Evolutionary conservation across 1,140 invertebrate species (phyloP).

Genomic region (Lasaia peninsularis): DNA sequence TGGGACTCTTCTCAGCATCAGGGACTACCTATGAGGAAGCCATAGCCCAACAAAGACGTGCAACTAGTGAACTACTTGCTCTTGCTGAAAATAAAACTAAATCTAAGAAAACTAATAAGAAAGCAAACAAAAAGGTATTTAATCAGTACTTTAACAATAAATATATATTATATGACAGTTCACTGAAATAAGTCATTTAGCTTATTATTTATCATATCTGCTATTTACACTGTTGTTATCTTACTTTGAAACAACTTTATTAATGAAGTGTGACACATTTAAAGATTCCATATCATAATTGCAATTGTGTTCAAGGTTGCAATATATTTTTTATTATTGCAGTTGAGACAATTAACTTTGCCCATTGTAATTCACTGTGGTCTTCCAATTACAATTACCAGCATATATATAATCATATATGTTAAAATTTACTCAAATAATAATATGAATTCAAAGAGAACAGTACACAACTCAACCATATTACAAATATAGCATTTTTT

Average conservation of each 20-base stretch:
- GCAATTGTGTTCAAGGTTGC: neutral
- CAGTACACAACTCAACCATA: no score
- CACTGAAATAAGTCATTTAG: neutral
- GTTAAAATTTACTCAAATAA: no score
- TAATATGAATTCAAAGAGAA: no score
- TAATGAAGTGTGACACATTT: neutral
- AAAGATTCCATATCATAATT: neutral
- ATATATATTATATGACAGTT: no score
- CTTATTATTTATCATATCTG: neutral
- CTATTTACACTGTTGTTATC: neutral
- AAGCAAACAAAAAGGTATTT: constrained; percentile 61
- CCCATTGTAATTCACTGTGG: no score
- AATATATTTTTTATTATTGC: neutral
- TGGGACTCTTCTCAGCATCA: constrained; percentile 61
- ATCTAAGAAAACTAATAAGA: constrained; percentile 60
- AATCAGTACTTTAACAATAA: neutral
- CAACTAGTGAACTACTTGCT: constrained; percentile 63
- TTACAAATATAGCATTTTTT: no score
- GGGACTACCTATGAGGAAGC: constrained; percentile 70
- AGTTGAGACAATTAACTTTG: no score
- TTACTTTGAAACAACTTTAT: neutral
- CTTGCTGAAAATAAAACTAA: constrained; percentile 62
- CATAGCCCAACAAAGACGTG: constrained; percentile 61
- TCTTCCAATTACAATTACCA: no score
- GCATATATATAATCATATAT: neutral